phyloP scores from a whole-genome alignment of 2,797 vertebrate species.

The Cercopithecus diana region DNA sequence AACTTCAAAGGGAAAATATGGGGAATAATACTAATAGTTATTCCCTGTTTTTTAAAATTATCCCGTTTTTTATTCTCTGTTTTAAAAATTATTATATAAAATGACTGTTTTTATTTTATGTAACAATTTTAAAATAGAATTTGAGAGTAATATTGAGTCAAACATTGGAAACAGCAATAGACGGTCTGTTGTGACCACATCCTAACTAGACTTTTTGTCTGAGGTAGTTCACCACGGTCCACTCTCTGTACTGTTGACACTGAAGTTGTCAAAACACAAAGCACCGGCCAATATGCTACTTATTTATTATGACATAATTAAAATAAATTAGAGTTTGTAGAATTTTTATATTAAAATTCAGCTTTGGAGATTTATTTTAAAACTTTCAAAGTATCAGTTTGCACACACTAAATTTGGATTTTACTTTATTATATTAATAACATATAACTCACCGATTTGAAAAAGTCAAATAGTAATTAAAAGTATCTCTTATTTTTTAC shows the following conservation, averaged over 20 bases:
- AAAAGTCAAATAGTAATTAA: not conserved
- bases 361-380: not conserved
- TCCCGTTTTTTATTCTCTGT: no score
- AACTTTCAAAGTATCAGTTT: not conserved
- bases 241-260: conserved; percentile 3
- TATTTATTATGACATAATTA: not conserved
- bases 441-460: not conserved
- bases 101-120: not conserved
- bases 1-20: conserved; percentile 17
- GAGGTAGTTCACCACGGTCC: not conserved
- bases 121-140: not conserved
- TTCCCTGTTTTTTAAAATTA: no score
- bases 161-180: not conserved
- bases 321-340: not conserved
- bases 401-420: not conserved
- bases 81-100: no score
- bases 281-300: not conserved
- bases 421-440: not conserved
- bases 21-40: not conserved
- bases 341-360: not conserved
- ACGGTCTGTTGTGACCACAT: not conserved
- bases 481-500: not conserved
- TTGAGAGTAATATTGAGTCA: not conserved
- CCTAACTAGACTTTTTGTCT: not conserved
- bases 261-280: not conserved